A percentile compares a stretch with the other conserved stretches of the same genome.
These are phyloP conservation scores for Brachionus paranguensis DNA, from an alignment of 1,140 invertebrate species.

Conservation along the genomic window DNA sequence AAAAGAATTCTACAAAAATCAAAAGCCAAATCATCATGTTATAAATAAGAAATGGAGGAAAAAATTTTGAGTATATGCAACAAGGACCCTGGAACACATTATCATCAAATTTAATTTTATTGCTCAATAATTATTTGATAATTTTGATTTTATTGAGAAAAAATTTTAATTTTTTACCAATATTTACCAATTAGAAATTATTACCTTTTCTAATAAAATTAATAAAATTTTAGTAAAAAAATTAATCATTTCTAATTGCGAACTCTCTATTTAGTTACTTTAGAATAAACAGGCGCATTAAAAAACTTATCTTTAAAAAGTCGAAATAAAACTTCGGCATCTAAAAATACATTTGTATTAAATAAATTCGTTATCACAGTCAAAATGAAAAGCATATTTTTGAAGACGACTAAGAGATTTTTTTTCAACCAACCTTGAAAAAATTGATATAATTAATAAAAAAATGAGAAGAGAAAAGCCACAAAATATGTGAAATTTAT, in stretches of 20 bases:
- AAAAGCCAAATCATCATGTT: neutral
- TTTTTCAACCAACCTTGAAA: too few species aligned
- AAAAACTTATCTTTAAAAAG: neutral
- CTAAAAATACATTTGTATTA: neutral
- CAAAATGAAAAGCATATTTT: too few species aligned
- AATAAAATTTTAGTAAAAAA: neutral
- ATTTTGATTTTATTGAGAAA: neutral
- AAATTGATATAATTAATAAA: too few species aligned
- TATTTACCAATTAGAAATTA: neutral
- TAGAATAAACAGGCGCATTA: neutral
- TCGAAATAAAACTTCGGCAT: neutral
- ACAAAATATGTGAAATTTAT: too few species aligned
- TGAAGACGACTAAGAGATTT: too few species aligned
- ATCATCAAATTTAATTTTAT: neutral
- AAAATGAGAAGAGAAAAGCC: too few species aligned
- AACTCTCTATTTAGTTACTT: neutral
- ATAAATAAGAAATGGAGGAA: neutral
- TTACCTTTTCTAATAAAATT: neutral
- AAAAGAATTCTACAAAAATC: neutral
- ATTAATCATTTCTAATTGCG: neutral
- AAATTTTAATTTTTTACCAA: neutral
- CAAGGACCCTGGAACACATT: neutral
- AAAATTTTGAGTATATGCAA: neutral
- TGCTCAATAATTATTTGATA: neutral
- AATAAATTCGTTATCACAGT: too few species aligned